Percentiles rank a stretch among this genome's conserved stretches.
Conservation (phyloP, 1,140 invertebrate species). For the Oppia nitens region DNA sequence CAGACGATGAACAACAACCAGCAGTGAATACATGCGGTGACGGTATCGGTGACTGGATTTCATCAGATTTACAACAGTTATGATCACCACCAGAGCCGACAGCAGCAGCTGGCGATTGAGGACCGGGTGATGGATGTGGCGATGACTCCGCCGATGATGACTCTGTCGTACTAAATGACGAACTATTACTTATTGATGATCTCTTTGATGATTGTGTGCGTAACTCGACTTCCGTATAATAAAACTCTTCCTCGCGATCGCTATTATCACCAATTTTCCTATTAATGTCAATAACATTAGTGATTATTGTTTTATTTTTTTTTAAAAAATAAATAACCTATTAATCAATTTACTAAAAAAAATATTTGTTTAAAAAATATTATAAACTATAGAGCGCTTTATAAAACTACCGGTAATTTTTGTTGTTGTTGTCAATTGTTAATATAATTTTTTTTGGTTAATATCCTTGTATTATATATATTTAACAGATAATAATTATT, state of each 20-base stretch:
- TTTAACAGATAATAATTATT: too few species aligned
- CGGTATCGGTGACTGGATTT: background rate
- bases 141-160: conserved; percentile 7
- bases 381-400: too few species aligned
- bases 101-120: background rate
- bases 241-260: conserved; percentile 9
- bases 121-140: background rate
- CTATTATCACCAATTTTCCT: background rate
- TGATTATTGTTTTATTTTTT: too few species aligned
- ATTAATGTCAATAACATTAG: background rate
- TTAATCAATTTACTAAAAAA: too few species aligned
- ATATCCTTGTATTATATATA: too few species aligned
- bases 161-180: background rate
- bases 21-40: background rate
- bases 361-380: too few species aligned
- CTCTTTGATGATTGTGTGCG: background rate
- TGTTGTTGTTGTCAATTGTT: too few species aligned
- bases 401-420: too few species aligned
- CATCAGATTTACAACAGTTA: background rate
- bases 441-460: too few species aligned
- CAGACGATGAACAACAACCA: background rate
- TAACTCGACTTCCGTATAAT: conserved; percentile 6
- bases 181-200: background rate
- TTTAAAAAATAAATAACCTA: too few species aligned
- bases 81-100: too few species aligned